Evolutionary conservation across 1,140 invertebrate species (phyloP), one percentile per base, ranked within the genome.

Genomic region (Amyelois transitella): DNA sequence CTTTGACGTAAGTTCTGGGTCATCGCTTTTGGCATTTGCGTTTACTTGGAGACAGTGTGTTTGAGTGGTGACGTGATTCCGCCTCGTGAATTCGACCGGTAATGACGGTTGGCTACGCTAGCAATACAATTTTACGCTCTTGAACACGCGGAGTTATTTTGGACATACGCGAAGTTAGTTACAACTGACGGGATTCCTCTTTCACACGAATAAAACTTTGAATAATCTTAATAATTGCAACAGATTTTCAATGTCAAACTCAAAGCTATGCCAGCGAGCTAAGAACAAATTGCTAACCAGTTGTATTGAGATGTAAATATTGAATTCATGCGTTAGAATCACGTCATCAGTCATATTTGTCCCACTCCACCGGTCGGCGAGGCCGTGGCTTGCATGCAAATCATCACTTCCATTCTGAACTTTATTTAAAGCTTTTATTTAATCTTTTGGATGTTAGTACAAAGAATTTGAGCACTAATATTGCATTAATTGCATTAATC

Each of bases 11-110:
- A 83, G 83, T 85, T 77, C 43, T 43, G 64, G 69, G 70, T 67
- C 59, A 67, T 66, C 65, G 69, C 77, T 85, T 79, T 85, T 80
- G 77, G 77, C 75, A 75, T 81, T 80, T 78, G 73, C 77, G 75
- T 73, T 60, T 61, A 62, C 48, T 51, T 70, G 61, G 59, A 58
- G 64, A 72, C 56, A 66, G 73, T 76, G 66, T 71, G 32, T 38
- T 14, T 1, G 32, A 61, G 64, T 62, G 62, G 66, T 72, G 66
- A 60, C 48, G 51, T 18, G 55, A 28, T 55, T 52, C 43, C 18
- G 6, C 14, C 45, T 48, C 45, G 45, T 48, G 45, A 48, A 48
- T 48, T 48, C 45, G 18, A 21, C 19, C 20, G 45, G 45, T 48
- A 48, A 43, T 51, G 55, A 57, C 55, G 32, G 32, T 38, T 38